These are phyloP conservation scores for Ostrea denselamellosa DNA, from an alignment of 1,140 invertebrate genomes.

Conservation along the genomic window DNA sequence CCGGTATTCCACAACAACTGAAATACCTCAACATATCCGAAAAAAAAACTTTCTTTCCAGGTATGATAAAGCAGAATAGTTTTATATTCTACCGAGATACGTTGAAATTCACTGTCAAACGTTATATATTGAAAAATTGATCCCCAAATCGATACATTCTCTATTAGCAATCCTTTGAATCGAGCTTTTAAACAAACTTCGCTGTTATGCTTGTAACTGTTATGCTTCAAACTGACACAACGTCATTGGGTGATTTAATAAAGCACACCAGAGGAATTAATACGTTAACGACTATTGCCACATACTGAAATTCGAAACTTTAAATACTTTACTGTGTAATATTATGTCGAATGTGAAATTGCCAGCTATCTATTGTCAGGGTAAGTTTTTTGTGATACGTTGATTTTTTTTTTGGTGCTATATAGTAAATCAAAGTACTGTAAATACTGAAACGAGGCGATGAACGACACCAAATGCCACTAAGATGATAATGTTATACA, in stretches of 20 bases:
- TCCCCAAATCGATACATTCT: slow-evolving; percentile 13
- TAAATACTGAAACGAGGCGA: too few relatives aligned
- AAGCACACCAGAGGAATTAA: too few relatives aligned
- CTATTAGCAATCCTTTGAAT: slow-evolving; percentile 6
- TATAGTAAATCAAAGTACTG: background rate
- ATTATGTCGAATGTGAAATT: slow-evolving; percentile 43
- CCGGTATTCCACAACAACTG: too few relatives aligned
- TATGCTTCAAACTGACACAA: background rate
- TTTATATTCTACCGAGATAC: background rate
- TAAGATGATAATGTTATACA: too few relatives aligned
- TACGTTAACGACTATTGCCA: slow-evolving; percentile 1
- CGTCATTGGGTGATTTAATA: slow-evolving; percentile 26
- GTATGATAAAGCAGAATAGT: background rate
- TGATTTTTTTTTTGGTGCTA: background rate
- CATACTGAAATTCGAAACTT: too few relatives aligned
- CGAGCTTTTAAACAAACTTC: slow-evolving; percentile 16
- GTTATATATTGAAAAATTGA: background rate
- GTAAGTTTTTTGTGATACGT: slow-evolving; percentile 15
- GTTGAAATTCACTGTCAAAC: background rate
- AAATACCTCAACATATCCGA: too few relatives aligned
- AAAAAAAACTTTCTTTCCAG: background rate
- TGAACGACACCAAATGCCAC: too few relatives aligned
- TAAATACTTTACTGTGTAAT: too few relatives aligned
- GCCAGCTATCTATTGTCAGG: slow-evolving; percentile 5
- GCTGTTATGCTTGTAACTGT: too few relatives aligned